These are phyloP conservation scores for Hemithea aestivaria DNA, from an alignment of 2,888 invertebrate species.

Conservation along the genomic window DNA sequence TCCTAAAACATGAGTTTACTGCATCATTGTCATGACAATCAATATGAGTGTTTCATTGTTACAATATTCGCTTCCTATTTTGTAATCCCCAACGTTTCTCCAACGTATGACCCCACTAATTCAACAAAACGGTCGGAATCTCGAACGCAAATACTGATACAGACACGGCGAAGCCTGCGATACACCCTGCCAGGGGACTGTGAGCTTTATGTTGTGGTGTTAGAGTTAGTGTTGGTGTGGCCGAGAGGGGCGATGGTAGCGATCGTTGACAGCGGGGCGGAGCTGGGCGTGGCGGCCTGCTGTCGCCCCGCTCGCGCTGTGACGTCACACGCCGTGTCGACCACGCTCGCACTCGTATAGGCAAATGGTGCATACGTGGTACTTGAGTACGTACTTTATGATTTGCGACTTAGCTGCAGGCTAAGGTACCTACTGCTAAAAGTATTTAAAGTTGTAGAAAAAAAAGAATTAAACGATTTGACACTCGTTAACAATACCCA, in stretches of 20 bases:
- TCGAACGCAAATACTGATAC: constrained; percentile 24
- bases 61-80: no score
- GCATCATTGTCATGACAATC: no score
- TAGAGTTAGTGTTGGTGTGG: constrained; percentile 10
- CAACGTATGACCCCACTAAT: constrained; percentile 25
- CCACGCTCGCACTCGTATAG: constrained; percentile 9
- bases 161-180: constrained; percentile 9
- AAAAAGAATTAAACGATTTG: no score
- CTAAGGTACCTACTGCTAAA: no score
- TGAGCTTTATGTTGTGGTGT: constrained; percentile 2
- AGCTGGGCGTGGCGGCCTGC: constrained; percentile 68
- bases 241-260: constrained; percentile 20
- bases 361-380: no score
- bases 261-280: constrained; percentile 55
- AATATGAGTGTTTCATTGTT: no score
- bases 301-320: constrained; percentile 24
- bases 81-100: constrained; percentile 4
- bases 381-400: no score
- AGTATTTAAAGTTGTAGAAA: no score
- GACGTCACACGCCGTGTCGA: constrained; percentile 38
- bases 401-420: no score
- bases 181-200: constrained; percentile 1
- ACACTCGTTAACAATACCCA: no score
- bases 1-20: no score
- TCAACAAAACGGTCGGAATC: constrained; percentile 26